Conservation (phyloP, 2,113 vertebrate species). For the Hippocampus abdominalis region DNA sequence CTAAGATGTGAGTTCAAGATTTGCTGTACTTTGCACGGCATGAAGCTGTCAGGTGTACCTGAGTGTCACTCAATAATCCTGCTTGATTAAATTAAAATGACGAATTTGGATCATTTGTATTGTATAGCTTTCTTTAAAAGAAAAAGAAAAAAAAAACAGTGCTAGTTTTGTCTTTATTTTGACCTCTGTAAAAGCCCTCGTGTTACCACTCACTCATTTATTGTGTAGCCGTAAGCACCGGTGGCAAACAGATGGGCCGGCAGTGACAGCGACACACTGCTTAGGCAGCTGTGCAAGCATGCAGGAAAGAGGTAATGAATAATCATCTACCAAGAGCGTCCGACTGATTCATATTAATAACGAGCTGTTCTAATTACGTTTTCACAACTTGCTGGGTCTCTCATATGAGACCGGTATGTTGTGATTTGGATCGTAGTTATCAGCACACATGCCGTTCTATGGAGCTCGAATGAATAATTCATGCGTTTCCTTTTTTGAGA, state of each 20-base stretch:
- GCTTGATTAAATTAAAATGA: slow-evolving; percentile 37
- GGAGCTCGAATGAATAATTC: background rate
- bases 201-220: slow-evolving; percentile 35
- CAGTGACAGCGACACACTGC: slow-evolving; percentile 66
- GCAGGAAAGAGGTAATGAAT: slow-evolving; percentile 75
- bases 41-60: slow-evolving; percentile 59
- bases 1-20: too few relatives aligned
- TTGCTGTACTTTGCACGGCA: slow-evolving; percentile 47
- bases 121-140: background rate
- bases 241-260: slow-evolving; percentile 14
- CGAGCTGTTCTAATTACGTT: slow-evolving; percentile 72
- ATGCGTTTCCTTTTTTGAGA: background rate
- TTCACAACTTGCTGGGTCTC: slow-evolving; percentile 56
- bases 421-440: slow-evolving; percentile 20
- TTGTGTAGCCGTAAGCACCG: slow-evolving; percentile 18
- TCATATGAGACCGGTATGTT: slow-evolving; percentile 25
- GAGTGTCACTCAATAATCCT: slow-evolving; percentile 55
- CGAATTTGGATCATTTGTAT: background rate
- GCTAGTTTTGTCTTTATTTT: background rate
- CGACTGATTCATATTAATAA: slow-evolving; percentile 73
- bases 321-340: slow-evolving; percentile 65
- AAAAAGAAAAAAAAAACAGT: background rate
- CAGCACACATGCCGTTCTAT: background rate
- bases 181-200: background rate
- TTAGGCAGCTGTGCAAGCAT: slow-evolving; percentile 70